Evolutionary conservation across 2,113 vertebrate genomes (phyloP), one percentile per base, ranked within the genome.

Genomic region (Rhagologus leucostigma): DNA sequence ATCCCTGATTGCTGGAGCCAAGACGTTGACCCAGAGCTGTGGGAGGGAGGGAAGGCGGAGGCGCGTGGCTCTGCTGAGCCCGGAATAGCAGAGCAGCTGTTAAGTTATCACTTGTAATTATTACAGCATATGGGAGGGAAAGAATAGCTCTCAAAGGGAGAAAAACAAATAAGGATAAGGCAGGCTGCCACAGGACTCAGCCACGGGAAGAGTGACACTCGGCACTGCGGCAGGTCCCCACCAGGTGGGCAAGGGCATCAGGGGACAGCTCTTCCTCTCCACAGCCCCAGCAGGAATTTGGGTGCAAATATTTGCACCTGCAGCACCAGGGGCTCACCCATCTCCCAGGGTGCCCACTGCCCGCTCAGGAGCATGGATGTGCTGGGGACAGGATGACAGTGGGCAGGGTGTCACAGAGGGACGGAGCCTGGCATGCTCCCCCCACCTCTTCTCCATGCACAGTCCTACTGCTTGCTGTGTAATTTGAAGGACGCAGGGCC

Each of bases 61-160:
- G 83, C 76, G 56, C 47, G 1, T 76, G 78, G 91, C 89, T 95
- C 80, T 91, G 94, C 89, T 0, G 63, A 92, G 91, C 88, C 88
- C 2, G 23, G 94, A 97, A 96, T 95, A 97, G 96, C 87, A 85
- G 88, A 95, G 83, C 93, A 96, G 93, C 93, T 95, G 96, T 17
- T 89, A 67, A 93, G 79, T 86, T 91, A 93, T 65, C 39, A 7
- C 89, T 84, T 69, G 92, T 79, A 92, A 96, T 95, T 93, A 96
- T 92, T 94, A 91, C 87, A 87, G 90, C 96, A 95, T 94, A 96
- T 95, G 96, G 91, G 67, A 94, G 69, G 69, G 82, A 96, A 95
- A 96, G 95, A 94, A 91, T 78, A 95, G 87, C 82, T 95, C 91
- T 87, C n/a, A 63, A 80, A 80, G 67, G 67, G 79, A 93, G 95